phyloP scores from a whole-genome alignment of 1,140 invertebrate genomes.

The Drosophila biarmipes region DNA sequence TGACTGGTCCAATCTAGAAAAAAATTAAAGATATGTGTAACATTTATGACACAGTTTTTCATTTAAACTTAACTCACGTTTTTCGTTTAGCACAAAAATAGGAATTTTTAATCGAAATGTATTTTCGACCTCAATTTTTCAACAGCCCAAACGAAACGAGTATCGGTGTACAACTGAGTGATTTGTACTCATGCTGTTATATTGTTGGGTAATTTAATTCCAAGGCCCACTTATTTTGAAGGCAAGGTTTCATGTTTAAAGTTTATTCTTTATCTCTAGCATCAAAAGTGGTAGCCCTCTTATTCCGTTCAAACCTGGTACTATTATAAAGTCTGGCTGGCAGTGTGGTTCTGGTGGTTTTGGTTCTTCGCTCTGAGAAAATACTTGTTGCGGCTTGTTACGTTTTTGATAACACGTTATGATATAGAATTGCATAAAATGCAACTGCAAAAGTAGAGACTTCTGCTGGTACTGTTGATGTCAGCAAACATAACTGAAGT shows the following conservation, averaged over 20 bases:
- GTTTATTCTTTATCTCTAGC: neutral
- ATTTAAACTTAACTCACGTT: neutral
- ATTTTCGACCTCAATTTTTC: neutral
- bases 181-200: neutral
- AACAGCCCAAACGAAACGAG: slow-evolving; percentile 22
- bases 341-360: neutral
- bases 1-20: neutral
- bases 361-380: neutral
- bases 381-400: neutral
- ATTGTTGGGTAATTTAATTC: neutral
- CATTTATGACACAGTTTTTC: neutral
- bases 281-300: neutral
- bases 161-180: slow-evolving; percentile 23
- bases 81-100: slow-evolving; percentile 32
- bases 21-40: neutral
- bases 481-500: too few relatives aligned
- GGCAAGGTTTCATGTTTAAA: too few relatives aligned
- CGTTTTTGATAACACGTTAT: neutral
- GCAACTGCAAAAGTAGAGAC: too few relatives aligned
- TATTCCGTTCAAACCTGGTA: neutral
- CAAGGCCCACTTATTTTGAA: slow-evolving; percentile 9
- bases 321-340: neutral
- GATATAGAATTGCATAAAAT: too few relatives aligned
- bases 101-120: slow-evolving; percentile 14
- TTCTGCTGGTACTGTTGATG: too few relatives aligned